Percentiles rank a stretch among this genome's conserved stretches.
Evolutionary conservation across 2,113 vertebrate genomes (phyloP).

Genomic region (Tachuris rubrigastra): DNA sequence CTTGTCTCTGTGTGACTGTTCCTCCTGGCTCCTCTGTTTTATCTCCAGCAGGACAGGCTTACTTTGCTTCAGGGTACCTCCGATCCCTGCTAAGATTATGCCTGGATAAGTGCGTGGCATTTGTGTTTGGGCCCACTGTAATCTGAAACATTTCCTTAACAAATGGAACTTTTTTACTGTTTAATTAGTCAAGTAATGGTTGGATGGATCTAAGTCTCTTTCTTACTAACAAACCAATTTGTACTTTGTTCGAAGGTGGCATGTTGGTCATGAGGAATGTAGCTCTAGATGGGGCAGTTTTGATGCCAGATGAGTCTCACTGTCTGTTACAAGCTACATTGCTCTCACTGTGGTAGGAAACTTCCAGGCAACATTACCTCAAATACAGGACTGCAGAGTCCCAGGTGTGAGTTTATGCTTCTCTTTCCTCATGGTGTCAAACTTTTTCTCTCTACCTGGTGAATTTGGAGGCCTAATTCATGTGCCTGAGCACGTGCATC

Average conservation of each 20-base stretch:
- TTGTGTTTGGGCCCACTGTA: constrained; percentile 5
- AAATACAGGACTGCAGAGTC: background rate
- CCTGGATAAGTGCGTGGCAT: constrained; percentile 37
- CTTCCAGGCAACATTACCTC: background rate
- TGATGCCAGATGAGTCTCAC: background rate
- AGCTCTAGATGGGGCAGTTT: background rate
- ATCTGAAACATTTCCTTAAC: constrained; percentile 40
- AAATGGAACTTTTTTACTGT: constrained; percentile 16
- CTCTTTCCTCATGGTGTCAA: background rate
- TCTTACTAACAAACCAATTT: background rate
- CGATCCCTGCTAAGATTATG: constrained; percentile 38
- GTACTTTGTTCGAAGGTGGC: background rate
- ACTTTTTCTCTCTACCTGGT: background rate
- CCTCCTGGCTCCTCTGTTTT: constrained; percentile 2
- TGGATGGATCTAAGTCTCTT: constrained; percentile 26
- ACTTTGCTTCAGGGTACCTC: constrained; percentile 16
- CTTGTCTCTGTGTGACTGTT: background rate
- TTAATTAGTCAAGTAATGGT: constrained; percentile 57
- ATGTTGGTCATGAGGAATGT: constrained; percentile 23
- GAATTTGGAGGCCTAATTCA: background rate
- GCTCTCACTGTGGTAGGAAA: background rate
- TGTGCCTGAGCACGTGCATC: fast-evolving
- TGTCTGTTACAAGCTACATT: background rate
- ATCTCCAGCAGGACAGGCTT: background rate
- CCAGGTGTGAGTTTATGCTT: background rate